Evolutionary conservation across 2,797 vertebrate genomes (phyloP), one percentile per base, ranked within the genome.

Genomic region (Balearica regulorum): DNA sequence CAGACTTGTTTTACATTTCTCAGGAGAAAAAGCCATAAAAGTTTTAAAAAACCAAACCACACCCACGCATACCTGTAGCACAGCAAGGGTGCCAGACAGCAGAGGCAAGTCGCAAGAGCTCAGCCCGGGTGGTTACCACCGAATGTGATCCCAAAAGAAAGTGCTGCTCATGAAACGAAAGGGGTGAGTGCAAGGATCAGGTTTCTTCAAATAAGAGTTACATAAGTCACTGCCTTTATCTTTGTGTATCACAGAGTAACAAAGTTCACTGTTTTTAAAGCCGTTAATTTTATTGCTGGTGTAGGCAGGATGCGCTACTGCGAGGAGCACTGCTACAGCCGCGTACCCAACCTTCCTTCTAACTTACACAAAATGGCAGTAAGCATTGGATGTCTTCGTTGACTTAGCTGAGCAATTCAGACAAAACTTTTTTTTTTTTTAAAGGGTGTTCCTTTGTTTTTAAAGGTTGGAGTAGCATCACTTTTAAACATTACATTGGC

Each of bases 21-120:
- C 3, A 14, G 13, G 2, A 24, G 14, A 26, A 89, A 76, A 76
- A 54, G 4, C 10, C 2, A 0, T 0, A 14, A 21, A 65, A 31
- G 4, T 31, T 75, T 7, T 11, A n/a, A 10, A 43, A 8, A 28
- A 10, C 2, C 3, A 2, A 33, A 1, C 3, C 12, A 29, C 10
- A 0, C 24, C 19, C 5, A 9, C 33, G 8, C 75, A 0, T 94
- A 96, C 95, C 96, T 92, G 64, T 3, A 4, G 60, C n/a, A 4
- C 48, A 46, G 48, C 71, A 19, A 11, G 24, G 0, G 51, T 24
- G 51, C 0, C 11, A 4, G 64, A 3, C 0, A 15, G 33, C 0
- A 9, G 70, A 5, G 7, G 31, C 11, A 1, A 48, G 54, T 29
- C 0, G 3, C 37, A 1, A 35, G 78, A 58, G 77, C 70, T 33